Evolutionary conservation across 2,797 vertebrate genomes (phyloP).

Genomic region (Danio choprae): DNA sequence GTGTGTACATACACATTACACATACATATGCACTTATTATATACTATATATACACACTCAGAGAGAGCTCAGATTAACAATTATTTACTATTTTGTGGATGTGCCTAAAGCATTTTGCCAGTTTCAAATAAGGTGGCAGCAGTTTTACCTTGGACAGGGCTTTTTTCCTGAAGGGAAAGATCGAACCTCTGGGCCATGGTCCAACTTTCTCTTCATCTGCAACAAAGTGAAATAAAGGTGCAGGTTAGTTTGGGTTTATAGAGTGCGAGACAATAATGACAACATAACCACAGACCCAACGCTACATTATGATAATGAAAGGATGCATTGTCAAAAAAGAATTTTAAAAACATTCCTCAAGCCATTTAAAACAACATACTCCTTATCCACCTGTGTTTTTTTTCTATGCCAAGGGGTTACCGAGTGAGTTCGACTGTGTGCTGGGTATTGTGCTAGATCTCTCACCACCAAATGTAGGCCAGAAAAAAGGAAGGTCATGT

Average conservation of each 20-base stretch:
- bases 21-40: too few relatives aligned
- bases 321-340: constrained; percentile 1
- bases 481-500: constrained; percentile 16
- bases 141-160: constrained; percentile 94
- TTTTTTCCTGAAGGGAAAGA: constrained; percentile 99
- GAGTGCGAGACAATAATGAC: background rate
- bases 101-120: background rate
- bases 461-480: constrained; percentile 24
- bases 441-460: background rate
- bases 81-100: background rate
- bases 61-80: too few relatives aligned
- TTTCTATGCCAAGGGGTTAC: background rate
- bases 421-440: background rate
- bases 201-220: constrained; percentile 99
- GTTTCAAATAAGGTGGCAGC: background rate
- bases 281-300: constrained; percentile 48
- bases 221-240: constrained; percentile 68
- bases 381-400: background rate
- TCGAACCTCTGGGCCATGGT: constrained; percentile 99
- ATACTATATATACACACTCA: too few relatives aligned
- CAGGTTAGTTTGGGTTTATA: constrained; percentile 40
- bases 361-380: background rate
- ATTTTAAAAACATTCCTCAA: constrained; percentile 33
- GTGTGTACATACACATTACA: too few relatives aligned
- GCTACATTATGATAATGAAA: constrained; percentile 39